A percentile compares a stretch with the other conserved stretches of the same genome.
Conservation (phyloP, 2,797 vertebrate species). For the Caiman crocodilus region DNA sequence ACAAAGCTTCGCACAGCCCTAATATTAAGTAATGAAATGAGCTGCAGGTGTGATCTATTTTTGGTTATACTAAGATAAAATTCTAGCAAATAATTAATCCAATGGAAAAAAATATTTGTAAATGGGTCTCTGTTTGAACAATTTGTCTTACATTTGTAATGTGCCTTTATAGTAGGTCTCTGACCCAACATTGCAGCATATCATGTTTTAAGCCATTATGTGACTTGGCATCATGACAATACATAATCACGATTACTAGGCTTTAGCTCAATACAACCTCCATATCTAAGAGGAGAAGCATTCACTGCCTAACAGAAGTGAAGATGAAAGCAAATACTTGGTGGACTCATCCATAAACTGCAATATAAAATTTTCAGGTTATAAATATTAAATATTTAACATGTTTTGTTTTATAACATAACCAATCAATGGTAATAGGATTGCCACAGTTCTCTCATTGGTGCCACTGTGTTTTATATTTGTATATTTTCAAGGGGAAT, state of each 20-base stretch:
- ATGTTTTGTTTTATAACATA: not conserved
- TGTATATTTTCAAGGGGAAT: not conserved
- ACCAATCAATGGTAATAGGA: not conserved
- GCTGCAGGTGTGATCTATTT: not conserved
- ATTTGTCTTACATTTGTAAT: fast-evolving
- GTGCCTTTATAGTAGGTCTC: not conserved
- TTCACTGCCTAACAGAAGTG: not conserved
- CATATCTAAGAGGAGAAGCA: not conserved
- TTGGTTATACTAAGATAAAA: not conserved
- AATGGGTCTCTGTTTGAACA: not conserved
- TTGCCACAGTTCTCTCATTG: not conserved
- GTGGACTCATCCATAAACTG: fast-evolving
- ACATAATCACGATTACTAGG: not conserved
- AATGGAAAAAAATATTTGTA: not conserved
- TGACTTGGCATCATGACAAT: not conserved
- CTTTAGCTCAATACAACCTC: not conserved
- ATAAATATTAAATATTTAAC: not conserved
- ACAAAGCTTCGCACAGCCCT: too few species aligned
- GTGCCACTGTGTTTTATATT: not conserved
- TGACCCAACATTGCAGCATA: not conserved
- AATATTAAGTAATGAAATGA: not conserved
- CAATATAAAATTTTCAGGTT: not conserved
- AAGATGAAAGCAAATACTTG: not conserved
- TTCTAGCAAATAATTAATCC: not conserved
- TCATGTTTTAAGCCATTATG: not conserved